Evolutionary conservation across 2,113 vertebrate species (phyloP).

Genomic region (Chloebia gouldiae): DNA sequence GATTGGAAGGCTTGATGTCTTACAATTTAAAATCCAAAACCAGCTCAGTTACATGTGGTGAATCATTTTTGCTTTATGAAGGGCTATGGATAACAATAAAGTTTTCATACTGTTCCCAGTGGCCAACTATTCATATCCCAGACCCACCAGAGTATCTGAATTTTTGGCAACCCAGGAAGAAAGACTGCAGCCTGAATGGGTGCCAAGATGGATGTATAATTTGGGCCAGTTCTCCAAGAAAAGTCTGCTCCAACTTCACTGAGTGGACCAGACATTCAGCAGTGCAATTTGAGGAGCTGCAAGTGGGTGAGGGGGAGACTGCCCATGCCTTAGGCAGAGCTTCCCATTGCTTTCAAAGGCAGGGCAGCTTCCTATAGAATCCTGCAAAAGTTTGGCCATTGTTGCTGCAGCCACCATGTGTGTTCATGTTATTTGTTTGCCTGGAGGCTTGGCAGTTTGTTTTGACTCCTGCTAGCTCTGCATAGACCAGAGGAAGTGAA

Average conservation of each 20-base stretch:
- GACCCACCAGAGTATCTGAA: constrained; percentile 15
- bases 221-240: neutral
- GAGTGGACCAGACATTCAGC: neutral
- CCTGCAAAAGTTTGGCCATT: neutral
- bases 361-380: neutral
- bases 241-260: neutral
- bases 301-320: neutral
- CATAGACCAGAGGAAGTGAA: neutral
- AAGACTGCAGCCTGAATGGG: neutral
- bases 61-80: constrained; percentile 33
- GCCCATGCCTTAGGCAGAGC: neutral
- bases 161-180: constrained; percentile 18
- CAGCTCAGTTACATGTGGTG: neutral
- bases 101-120: constrained; percentile 10
- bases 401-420: neutral
- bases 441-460: neutral
- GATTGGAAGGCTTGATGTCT: neutral
- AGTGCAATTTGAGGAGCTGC: neutral
- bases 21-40: constrained; percentile 4
- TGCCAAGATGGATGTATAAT: neutral
- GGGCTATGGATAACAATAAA: constrained; percentile 25
- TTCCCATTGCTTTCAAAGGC: neutral
- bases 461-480: neutral
- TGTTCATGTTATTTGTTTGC: neutral
- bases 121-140: constrained; percentile 34